These are phyloP conservation scores for Periophthalmodon schlosseri DNA, from an alignment of 2,113 vertebrate species.

Conservation along the genomic window DNA sequence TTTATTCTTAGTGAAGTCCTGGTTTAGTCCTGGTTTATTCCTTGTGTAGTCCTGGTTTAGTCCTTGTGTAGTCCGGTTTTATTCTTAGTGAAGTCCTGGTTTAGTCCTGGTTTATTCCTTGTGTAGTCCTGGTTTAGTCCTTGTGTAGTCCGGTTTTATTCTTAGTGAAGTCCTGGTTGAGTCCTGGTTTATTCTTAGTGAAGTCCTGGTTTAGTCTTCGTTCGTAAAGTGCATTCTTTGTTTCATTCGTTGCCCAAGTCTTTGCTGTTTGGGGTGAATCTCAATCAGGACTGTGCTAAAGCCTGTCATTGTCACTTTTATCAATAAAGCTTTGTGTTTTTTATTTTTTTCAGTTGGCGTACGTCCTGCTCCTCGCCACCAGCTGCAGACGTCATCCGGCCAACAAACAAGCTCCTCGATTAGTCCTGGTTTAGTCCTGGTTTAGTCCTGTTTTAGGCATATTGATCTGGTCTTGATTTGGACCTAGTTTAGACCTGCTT, in stretches of 20 bases:
- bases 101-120: background rate
- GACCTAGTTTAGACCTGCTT: background rate
- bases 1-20: background rate
- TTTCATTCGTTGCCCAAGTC: slow-evolving; percentile 34
- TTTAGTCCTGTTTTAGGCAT: no score
- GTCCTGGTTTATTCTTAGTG: background rate
- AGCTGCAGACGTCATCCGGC: background rate
- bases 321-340: slow-evolving; percentile 45
- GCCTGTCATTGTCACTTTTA: slow-evolving; percentile 27
- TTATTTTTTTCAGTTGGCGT: slow-evolving; percentile 27
- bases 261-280: slow-evolving; percentile 39
- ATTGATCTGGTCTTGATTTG: background rate
- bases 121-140: background rate
- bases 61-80: background rate
- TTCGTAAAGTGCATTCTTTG: slow-evolving; percentile 31
- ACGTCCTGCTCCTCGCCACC: slow-evolving; percentile 26
- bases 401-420: background rate
- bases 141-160: background rate
- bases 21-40: background rate
- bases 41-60: background rate
- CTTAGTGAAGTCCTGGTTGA: background rate
- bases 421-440: background rate
- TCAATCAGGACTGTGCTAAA: slow-evolving; percentile 46
- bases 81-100: background rate
- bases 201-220: background rate